Percentiles rank a stretch among this genome's conserved stretches.
phyloP scores from a whole-genome alignment of 2,888 invertebrate species.

The Leistus spinibarbis region DNA sequence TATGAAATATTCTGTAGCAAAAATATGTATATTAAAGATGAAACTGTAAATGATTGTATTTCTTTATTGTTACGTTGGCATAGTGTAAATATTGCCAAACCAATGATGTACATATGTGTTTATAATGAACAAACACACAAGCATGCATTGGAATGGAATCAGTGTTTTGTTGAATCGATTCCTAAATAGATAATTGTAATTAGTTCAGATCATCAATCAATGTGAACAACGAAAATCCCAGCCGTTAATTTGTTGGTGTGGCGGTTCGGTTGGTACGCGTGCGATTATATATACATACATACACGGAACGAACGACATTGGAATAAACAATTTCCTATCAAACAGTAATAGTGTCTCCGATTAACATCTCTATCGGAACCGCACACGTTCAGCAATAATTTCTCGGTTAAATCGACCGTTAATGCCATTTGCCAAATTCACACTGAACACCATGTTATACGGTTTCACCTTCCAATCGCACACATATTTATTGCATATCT shows the following conservation, averaged over 20 bases:
- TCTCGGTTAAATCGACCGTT: conserved; percentile 4
- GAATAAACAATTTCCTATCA: conserved; percentile 36
- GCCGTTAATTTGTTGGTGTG: background rate
- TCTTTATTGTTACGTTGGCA: no score
- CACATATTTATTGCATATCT: background rate
- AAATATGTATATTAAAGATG: no score
- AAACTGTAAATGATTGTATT: no score
- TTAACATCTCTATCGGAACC: conserved; percentile 16
- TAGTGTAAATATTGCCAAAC: no score
- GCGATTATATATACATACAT: conserved; percentile 2
- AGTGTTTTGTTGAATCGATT: background rate
- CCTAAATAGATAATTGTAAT: background rate
- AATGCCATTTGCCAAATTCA: conserved; percentile 8
- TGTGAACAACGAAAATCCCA: background rate
- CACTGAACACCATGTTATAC: background rate
- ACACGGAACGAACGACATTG: background rate
- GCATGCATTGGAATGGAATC: background rate
- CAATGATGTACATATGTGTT: no score
- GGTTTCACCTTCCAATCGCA: background rate
- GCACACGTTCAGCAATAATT: conserved; percentile 6
- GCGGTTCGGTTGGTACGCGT: background rate
- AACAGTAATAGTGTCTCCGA: conserved; percentile 35
- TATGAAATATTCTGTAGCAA: no score
- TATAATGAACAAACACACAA: no score
- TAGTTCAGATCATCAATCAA: background rate